Evolutionary conservation across 2,113 vertebrate genomes (phyloP).

Genomic region (Apteryx owenii): DNA sequence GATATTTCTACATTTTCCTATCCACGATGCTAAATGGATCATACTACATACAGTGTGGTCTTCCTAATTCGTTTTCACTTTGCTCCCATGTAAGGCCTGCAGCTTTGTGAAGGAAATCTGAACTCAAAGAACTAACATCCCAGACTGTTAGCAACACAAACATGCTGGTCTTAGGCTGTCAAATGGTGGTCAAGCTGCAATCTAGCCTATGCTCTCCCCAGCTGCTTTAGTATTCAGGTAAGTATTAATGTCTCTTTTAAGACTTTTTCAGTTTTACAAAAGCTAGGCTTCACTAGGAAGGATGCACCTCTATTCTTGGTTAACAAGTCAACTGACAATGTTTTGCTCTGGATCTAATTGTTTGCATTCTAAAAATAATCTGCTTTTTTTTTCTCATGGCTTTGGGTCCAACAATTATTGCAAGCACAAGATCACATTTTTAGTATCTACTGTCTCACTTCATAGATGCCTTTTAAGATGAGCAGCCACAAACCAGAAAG

Average conservation of each 20-base stretch:
- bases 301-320: not conserved
- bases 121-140: not conserved
- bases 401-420: not conserved
- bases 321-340: not conserved
- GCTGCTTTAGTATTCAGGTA: not conserved
- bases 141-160: not conserved
- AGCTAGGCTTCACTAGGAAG: not conserved
- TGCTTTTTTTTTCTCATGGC: not conserved
- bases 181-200: not conserved
- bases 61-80: not conserved
- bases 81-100: not conserved
- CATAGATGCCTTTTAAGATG: not conserved
- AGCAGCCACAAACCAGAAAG: not conserved
- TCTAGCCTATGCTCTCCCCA: not conserved
- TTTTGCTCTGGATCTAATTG: not conserved
- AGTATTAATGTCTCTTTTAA: not conserved
- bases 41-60: not conserved
- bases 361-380: not conserved
- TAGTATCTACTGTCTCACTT: not conserved
- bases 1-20: not conserved
- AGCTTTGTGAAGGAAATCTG: not conserved
- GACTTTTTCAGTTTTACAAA: not conserved
- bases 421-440: not conserved
- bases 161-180: not conserved
- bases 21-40: not conserved